Evolutionary conservation across 2,888 invertebrate genomes (phyloP), one percentile per base, ranked within the genome.

Genomic region (Macrosiphum euphorbiae): DNA sequence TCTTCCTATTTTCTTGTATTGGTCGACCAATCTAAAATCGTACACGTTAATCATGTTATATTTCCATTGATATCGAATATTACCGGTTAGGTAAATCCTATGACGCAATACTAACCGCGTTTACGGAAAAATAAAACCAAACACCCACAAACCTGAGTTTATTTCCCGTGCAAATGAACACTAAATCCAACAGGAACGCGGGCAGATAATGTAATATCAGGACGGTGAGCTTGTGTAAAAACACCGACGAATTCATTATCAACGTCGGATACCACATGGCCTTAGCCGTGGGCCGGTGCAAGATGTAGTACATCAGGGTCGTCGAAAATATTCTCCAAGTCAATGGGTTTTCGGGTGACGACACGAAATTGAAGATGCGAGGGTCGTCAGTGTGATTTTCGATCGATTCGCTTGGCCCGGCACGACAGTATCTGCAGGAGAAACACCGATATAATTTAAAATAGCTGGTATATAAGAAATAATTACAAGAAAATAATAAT

Each of bases 1-100:
- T 95, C 97, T 97, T 96, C 98, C 97, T 93, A 98, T 97, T 95
- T 97, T 97, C 94, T 96, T 96, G 96, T 98, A 98, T 0, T 97
- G 96, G 95, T 97, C 97, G 41, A 98, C 96, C 96, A 98, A 97
- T 95, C 98, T 98, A 96, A 3, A 95, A 78, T 78, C 20, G 35
- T 78, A 35, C 35, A 78, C 78, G 20, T 35, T 35, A 78, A 78
- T 55, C 3, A 78, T 67, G n/a, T n/a, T 55, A 20, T 55, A 55
- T 5, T 55, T 55, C 20, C 7, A 5, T 20, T 24, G 5, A 55
- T 24, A 0, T 55, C 55, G 20, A 13, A 55, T 55, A 55, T 55
- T 20, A 16, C 16, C 52, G 13, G 11, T 52, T 52, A 52, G 16
- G 52, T 16, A 52, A 16, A 52, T 3, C 16, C 11, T 50, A 52